phyloP scores from a whole-genome alignment of 2,113 vertebrate species.

The Formicarius rufipectus region DNA sequence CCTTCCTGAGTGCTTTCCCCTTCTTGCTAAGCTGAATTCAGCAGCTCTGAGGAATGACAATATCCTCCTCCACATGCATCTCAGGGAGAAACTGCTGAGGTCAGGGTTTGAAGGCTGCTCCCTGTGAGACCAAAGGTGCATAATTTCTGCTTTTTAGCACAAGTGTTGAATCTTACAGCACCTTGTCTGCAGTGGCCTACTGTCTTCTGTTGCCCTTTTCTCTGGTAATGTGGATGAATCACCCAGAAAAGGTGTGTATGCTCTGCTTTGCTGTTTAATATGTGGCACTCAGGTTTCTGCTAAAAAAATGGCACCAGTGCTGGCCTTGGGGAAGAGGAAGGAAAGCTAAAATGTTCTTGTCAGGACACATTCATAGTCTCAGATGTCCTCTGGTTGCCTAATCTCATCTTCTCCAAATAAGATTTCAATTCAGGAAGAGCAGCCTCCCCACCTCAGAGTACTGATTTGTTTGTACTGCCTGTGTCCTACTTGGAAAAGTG shows the following conservation, averaged over 20 bases:
- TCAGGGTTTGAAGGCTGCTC: neutral
- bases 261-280: neutral
- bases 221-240: neutral
- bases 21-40: neutral
- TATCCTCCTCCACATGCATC: neutral
- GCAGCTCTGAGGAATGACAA: neutral
- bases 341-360: neutral
- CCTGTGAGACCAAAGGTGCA: neutral
- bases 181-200: neutral
- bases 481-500: neutral
- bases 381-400: neutral
- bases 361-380: neutral
- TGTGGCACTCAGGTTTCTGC: fast-evolving
- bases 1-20: neutral
- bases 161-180: neutral
- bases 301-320: neutral
- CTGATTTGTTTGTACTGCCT: neutral
- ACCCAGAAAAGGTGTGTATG: neutral
- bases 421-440: neutral
- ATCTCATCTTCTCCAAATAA: neutral
- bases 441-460: neutral
- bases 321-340: neutral
- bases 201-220: neutral
- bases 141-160: neutral
- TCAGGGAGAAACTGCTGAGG: neutral